Conservation (phyloP, 2,113 vertebrate genomes). For the Erinaceus europaeus region DNA sequence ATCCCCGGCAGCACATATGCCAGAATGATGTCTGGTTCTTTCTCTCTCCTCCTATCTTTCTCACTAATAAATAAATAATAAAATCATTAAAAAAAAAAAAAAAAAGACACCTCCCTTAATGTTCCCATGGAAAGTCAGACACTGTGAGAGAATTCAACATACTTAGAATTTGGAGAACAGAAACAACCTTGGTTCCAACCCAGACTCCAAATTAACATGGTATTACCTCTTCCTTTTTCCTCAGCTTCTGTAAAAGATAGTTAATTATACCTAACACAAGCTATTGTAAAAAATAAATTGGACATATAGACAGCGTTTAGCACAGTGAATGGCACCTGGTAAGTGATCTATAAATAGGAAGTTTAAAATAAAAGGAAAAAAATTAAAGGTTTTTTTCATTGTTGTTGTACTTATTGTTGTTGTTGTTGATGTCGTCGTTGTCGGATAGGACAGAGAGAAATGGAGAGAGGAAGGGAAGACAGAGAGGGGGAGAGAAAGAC, state of each 20-base stretch:
- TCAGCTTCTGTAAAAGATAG: conserved; percentile 38
- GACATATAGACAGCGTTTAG: conserved; percentile 3
- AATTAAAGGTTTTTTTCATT: too few species aligned
- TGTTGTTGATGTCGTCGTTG: too few species aligned
- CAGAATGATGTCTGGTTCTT: too few species aligned
- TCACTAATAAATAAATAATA: too few species aligned
- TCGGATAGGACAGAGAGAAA: too few species aligned
- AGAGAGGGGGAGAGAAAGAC: too few species aligned
- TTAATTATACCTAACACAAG: conserved; percentile 54
- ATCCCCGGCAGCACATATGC: too few species aligned
- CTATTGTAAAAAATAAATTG: conserved; percentile 42
- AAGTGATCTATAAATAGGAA: conserved; percentile 23
- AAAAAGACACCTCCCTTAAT: neutral
- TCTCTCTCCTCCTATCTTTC: too few species aligned
- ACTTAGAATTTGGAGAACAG: neutral
- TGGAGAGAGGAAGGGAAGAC: too few species aligned
- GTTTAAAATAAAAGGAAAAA: conserved; percentile 9
- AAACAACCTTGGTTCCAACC: conserved; percentile 30
- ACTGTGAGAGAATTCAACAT: neutral
- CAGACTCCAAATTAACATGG: neutral
- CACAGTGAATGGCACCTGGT: neutral
- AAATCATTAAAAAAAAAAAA: too few species aligned
- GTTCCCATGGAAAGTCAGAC: neutral
- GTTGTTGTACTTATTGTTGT: too few species aligned
- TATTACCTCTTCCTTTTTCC: conserved; percentile 43